Percentiles rank a stretch among this genome's conserved stretches.
phyloP scores from a whole-genome alignment of 2,888 invertebrate species.

The Agonopterix alstromeriana region DNA sequence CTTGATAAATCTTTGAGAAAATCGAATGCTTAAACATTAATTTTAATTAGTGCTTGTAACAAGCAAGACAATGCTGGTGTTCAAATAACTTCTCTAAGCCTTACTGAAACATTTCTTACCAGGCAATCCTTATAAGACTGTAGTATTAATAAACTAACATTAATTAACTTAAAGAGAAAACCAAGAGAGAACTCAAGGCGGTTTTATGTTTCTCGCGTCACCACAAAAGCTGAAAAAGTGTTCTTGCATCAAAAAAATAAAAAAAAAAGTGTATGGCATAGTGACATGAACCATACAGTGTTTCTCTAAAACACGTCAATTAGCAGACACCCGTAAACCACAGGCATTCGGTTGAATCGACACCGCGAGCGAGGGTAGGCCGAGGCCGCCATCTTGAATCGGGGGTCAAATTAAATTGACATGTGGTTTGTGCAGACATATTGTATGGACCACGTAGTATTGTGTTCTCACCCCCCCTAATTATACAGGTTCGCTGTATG shows the following conservation, averaged over 20 bases:
- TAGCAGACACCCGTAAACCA: conserved; percentile 57
- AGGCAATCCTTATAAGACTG: too few species aligned
- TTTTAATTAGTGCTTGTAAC: conserved; percentile 1
- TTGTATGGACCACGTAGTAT: conserved; percentile 56
- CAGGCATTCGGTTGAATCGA: conserved; percentile 53
- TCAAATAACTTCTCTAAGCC: too few species aligned
- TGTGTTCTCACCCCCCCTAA: conserved; percentile 72
- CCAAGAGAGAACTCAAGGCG: background rate
- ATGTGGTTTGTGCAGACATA: conserved; percentile 68
- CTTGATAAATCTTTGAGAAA: too few species aligned
- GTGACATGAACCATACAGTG: conserved; percentile 47
- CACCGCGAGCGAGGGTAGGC: conserved; percentile 43
- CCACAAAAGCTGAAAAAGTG: conserved; percentile 4
- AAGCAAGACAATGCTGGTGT: background rate
- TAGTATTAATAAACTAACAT: too few species aligned
- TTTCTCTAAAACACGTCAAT: conserved; percentile 65
- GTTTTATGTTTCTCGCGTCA: conserved; percentile 5
- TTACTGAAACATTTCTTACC: too few species aligned
- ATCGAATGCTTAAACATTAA: background rate
- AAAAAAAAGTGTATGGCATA: conserved; percentile 27
- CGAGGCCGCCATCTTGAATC: conserved; percentile 66
- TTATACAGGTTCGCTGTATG: conserved; percentile 61
- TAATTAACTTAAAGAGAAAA: background rate
- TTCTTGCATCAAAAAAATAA: conserved; percentile 5
- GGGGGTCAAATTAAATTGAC: conserved; percentile 74